phyloP scores from a whole-genome alignment of 2,888 invertebrate species.

The Calameuta idolon region DNA sequence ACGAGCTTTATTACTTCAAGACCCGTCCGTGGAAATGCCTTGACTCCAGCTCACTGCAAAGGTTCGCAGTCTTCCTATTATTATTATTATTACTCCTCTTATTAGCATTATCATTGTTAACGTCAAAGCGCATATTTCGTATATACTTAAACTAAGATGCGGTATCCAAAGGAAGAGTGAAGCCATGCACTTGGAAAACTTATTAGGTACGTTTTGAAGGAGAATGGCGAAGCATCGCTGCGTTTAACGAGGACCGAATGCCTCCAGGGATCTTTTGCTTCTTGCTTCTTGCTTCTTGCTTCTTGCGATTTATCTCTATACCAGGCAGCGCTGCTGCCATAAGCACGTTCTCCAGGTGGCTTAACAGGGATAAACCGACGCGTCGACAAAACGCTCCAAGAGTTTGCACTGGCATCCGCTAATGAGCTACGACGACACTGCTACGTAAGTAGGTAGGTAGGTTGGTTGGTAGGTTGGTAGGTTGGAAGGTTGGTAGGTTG shows the following conservation, averaged over 20 bases:
- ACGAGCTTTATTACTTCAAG: not conserved
- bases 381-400: conserved; percentile 7
- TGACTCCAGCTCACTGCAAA: not conserved
- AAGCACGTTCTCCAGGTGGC: not conserved
- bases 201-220: not conserved
- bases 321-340: not conserved
- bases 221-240: not conserved
- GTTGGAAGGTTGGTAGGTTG: not conserved
- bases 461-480: not conserved
- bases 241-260: not conserved
- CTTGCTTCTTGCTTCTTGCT: not conserved
- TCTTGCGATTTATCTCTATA: not conserved
- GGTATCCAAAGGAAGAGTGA: not conserved
- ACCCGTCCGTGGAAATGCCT: not conserved
- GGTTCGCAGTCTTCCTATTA: not conserved
- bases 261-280: not conserved
- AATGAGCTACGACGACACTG: conserved; percentile 34
- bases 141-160: not conserved
- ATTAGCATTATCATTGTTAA: not conserved
- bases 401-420: conserved; percentile 30
- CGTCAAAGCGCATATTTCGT: not conserved
- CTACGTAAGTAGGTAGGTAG: not conserved
- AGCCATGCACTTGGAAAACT: not conserved
- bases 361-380: not conserved
- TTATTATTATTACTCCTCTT: not conserved